Conservation (phyloP, 2,888 invertebrate genomes). For the Coronaproctus castanopsis region DNA sequence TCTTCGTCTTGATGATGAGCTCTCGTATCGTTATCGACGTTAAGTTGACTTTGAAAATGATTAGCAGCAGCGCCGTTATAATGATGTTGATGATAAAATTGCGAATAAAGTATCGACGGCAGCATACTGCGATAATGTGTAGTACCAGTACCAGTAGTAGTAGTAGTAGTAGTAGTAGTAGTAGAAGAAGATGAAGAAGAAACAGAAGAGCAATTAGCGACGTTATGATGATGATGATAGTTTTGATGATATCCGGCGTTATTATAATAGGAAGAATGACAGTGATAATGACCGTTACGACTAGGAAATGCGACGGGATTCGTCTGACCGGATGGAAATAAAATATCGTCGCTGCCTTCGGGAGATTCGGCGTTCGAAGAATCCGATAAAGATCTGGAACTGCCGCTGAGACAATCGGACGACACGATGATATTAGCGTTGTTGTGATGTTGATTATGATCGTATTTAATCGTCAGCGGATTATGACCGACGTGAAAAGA, state of each 20-base stretch:
- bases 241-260: conserved; percentile 8
- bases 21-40: conserved; percentile 2
- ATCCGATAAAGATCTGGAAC: conserved; percentile 57
- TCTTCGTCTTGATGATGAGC: conserved; percentile 6
- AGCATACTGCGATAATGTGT: conserved; percentile 12
- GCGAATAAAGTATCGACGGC: conserved; percentile 12
- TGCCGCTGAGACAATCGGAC: conserved; percentile 25
- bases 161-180: conserved; percentile 2
- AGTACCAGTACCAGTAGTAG: conserved; percentile 6
- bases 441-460: conserved; percentile 31
- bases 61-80: not conserved
- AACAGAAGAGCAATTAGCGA: not conserved
- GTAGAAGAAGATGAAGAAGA: conserved; percentile 5
- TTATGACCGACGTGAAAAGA: conserved; percentile 17
- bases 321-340: conserved; percentile 4
- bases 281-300: conserved; percentile 2
- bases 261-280: conserved; percentile 4
- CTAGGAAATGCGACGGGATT: not conserved
- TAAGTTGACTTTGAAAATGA: too few species aligned
- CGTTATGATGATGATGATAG: conserved; percentile 10
- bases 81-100: conserved; percentile 7
- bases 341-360: conserved; percentile 15
- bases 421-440: conserved; percentile 25
- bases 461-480: conserved; percentile 38
- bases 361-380: conserved; percentile 36